These are phyloP conservation scores for Rallus limicola DNA, from an alignment of 2,113 vertebrate species.

Conservation along the genomic window DNA sequence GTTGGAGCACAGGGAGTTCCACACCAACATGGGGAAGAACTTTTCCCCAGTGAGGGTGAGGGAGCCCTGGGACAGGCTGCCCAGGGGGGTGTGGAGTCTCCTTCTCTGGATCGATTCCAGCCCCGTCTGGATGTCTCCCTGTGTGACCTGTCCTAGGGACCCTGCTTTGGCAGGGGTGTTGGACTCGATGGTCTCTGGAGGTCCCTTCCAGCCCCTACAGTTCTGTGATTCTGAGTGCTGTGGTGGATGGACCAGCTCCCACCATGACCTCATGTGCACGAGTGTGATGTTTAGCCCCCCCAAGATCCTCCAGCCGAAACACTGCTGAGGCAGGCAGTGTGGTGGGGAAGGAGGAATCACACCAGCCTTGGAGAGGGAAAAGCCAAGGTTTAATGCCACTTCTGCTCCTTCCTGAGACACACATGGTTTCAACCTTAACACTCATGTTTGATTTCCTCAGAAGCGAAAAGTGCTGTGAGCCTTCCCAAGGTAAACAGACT, in stretches of 20 bases:
- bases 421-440: not conserved
- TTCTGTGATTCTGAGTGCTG: no score
- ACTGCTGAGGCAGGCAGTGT: not conserved
- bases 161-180: no score
- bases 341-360: not conserved
- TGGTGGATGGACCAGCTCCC: not conserved
- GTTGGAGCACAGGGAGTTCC: no score
- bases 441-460: not conserved
- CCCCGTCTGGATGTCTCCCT: no score
- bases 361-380: not conserved
- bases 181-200: no score
- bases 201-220: no score
- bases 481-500: conserved; percentile 4
- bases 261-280: rapidly evolving
- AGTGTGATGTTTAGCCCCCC: rapidly evolving
- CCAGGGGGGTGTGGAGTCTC: no score
- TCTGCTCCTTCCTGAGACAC: not conserved
- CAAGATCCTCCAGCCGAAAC: not conserved
- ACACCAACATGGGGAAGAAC: no score
- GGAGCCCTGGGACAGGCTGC: no score
- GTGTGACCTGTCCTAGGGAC: no score
- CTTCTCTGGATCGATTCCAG: no score
- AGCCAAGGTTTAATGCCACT: not conserved
- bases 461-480: not conserved
- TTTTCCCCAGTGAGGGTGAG: no score